phyloP scores from a whole-genome alignment of 2,113 vertebrate species.

The Rhizomys pruinosus region DNA sequence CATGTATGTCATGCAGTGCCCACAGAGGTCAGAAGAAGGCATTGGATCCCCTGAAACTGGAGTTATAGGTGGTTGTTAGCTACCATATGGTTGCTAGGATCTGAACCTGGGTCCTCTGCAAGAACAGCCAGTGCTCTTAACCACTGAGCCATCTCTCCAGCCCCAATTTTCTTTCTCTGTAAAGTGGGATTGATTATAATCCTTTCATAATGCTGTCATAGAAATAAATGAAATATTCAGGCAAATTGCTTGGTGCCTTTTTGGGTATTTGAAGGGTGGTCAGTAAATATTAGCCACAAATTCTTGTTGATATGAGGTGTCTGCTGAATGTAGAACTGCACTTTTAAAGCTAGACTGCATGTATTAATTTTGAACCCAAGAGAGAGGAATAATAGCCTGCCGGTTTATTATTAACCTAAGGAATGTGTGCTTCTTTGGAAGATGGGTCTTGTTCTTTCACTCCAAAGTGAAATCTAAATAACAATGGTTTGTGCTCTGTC shows the following conservation, averaged over 20 bases:
- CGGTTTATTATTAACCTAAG: slow-evolving; percentile 13
- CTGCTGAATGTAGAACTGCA: slow-evolving; percentile 12
- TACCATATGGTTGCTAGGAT: no score
- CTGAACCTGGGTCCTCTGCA: no score
- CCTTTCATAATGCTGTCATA: slow-evolving; percentile 5
- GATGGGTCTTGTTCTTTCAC: neutral
- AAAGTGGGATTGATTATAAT: slow-evolving; percentile 42
- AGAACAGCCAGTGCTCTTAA: no score
- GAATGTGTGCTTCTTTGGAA: neutral
- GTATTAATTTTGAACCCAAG: slow-evolving; percentile 22
- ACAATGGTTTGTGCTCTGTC: slow-evolving; percentile 64
- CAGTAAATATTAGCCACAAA: slow-evolving; percentile 16
- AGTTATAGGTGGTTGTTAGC: no score
- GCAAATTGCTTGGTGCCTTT: slow-evolving; percentile 33
- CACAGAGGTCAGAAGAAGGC: no score
- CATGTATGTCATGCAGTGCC: no score
- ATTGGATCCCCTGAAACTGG: no score
- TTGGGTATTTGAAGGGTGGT: slow-evolving; percentile 18
- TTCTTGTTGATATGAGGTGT: neutral
- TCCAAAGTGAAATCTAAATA: slow-evolving; percentile 51
- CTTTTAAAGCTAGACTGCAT: slow-evolving; percentile 29
- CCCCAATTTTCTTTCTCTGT: slow-evolving; percentile 30
- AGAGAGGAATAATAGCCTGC: slow-evolving; percentile 28
- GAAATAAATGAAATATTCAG: neutral
- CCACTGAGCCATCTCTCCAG: no score